These are phyloP conservation scores for Eutolmus rufibarbis DNA, from an alignment of 2,888 invertebrate species.

Conservation along the genomic window DNA sequence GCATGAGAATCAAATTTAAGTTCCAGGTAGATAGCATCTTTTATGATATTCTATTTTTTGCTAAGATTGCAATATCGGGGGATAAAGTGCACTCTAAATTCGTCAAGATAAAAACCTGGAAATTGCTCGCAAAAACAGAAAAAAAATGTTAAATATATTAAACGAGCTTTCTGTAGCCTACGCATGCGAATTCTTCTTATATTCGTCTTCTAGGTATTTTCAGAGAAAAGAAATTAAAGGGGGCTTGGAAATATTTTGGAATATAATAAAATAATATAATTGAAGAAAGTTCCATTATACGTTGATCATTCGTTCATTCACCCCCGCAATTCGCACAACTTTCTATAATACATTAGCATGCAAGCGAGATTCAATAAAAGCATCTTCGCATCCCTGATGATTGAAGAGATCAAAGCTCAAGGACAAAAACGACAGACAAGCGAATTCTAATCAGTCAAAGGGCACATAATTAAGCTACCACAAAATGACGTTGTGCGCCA, in stretches of 20 bases:
- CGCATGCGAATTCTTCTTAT: background rate
- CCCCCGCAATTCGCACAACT: background rate
- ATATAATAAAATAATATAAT: background rate
- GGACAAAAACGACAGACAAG: slow-evolving; percentile 35
- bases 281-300: background rate
- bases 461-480: slow-evolving; percentile 11
- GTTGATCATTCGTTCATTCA: background rate
- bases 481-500: background rate
- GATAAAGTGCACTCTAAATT: background rate
- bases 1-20: background rate
- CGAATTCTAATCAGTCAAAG: slow-evolving; percentile 41
- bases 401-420: slow-evolving; percentile 9
- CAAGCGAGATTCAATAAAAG: background rate
- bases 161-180: background rate
- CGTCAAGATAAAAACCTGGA: background rate
- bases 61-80: background rate
- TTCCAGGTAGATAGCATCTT: background rate
- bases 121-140: background rate
- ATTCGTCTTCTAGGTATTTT: background rate
- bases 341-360: background rate
- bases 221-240: background rate
- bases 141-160: background rate
- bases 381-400: background rate
- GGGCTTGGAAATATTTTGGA: background rate
- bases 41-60: background rate